Evolutionary conservation across 2,113 vertebrate genomes (phyloP).

Genomic region (Chamaetylas fuelleborni): DNA sequence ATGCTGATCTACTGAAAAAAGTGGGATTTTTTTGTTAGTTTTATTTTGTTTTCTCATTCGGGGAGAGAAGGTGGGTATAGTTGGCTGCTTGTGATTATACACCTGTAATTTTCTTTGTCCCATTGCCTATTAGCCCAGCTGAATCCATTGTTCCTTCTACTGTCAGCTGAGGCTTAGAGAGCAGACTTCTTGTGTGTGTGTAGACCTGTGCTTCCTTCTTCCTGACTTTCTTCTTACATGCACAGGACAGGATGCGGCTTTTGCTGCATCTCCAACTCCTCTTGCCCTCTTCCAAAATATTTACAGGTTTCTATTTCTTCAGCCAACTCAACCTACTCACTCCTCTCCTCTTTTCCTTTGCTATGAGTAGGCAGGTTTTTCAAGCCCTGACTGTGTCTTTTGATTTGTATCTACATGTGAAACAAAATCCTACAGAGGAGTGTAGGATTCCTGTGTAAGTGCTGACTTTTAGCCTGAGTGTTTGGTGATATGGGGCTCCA

Average conservation of each 20-base stretch:
- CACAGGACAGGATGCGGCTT: background rate
- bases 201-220: background rate
- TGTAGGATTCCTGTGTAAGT: background rate
- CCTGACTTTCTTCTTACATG: fast-evolving
- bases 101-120: background rate
- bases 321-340: background rate
- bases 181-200: background rate
- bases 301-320: background rate
- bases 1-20: background rate
- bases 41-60: background rate
- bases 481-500: fast-evolving
- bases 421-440: background rate
- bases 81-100: background rate
- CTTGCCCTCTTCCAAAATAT: background rate
- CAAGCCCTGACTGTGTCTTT: background rate
- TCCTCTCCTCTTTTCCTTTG: background rate
- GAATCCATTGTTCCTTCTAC: background rate
- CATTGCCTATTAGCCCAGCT: background rate
- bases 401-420: background rate
- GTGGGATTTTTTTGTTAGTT: background rate
- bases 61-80: background rate
- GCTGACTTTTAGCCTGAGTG: background rate
- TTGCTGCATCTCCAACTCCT: background rate
- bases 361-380: background rate
- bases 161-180: background rate